Percentiles rank a stretch among this genome's conserved stretches.
phyloP scores from a whole-genome alignment of 2,888 invertebrate species.

The Pristionchus japonicus region DNA sequence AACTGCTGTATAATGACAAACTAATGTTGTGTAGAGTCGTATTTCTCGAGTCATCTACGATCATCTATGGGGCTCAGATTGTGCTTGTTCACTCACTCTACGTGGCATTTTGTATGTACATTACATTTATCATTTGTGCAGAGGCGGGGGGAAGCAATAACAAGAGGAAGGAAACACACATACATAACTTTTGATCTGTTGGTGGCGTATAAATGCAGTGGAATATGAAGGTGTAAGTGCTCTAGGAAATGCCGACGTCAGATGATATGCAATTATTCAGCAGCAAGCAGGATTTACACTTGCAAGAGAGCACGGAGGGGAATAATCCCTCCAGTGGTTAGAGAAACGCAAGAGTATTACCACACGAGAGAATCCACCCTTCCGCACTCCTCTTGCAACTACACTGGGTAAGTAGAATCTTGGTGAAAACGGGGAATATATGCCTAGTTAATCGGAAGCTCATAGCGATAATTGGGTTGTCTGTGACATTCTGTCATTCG shows the following conservation, averaged over 20 bases:
- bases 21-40: neutral
- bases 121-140: conserved; percentile 25
- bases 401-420: neutral
- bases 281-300: neutral
- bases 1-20: neutral
- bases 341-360: neutral
- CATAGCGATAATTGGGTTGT: neutral
- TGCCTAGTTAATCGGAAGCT: neutral
- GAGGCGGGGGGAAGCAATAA: neutral
- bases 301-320: neutral
- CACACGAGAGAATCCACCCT: neutral
- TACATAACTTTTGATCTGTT: neutral
- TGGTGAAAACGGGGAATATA: neutral
- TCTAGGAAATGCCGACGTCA: neutral
- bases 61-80: neutral
- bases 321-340: neutral
- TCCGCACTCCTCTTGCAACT: neutral
- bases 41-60: neutral
- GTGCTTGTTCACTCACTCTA: neutral
- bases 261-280: conserved; percentile 19
- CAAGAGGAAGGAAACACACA: neutral
- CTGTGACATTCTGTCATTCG: neutral
- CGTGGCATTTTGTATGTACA: neutral
- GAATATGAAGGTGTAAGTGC: conserved; percentile 2
- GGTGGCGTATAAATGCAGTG: neutral